Base-by-base conservation (phyloP, 2,888 invertebrate species). In the Epiblema foenella region DNA sequence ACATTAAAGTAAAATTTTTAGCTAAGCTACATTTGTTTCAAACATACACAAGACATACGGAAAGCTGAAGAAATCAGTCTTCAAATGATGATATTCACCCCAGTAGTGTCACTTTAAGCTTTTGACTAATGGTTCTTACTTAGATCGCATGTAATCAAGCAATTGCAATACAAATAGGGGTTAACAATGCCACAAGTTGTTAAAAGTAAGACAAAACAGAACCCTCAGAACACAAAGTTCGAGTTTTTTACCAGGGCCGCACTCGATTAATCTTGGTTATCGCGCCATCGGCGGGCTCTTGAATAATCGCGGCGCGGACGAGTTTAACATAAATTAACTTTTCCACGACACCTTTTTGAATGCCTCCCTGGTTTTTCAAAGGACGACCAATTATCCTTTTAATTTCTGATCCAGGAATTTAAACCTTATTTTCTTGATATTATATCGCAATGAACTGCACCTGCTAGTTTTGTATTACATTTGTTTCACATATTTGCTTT, bases 291-390 rank as follows among this genome's bases (percentile, higher is more conserved):
- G 81, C 81, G 84, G 85, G 83, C 88, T 83, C 88, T 88, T 90
- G 89, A 93, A 91, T 93, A 91, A 92, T 92, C 91, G 89, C 86
- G 81, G 82, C 80, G 85, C 83, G 84, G 89, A 88, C 90, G 87
- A 90, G 88, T 93, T 93, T 92, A 90, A 93, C 92, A 92, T 93
- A 93, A 93, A 92, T 91, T 93, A 92, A 93, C 88, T 91, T 93
- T 90, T 89, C 90, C 88, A 88, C 90, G 86, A 91, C 92, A 93
- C 91, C 89, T 89, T 71, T 71, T 71, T 85, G 88, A 89, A 89
- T 89, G 88, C 88, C 87, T 81, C 89, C 88, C 85, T 84, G 88
- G 82, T 83, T 86, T 87, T 83, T 67, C 66, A 71, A 67, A 71
- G 66, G 66, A 66, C 66, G 46, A 67, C 70, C 58, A 65, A 24